These are phyloP conservation scores for Timema podura DNA, from an alignment of 2,888 invertebrate species.

Conservation along the genomic window DNA sequence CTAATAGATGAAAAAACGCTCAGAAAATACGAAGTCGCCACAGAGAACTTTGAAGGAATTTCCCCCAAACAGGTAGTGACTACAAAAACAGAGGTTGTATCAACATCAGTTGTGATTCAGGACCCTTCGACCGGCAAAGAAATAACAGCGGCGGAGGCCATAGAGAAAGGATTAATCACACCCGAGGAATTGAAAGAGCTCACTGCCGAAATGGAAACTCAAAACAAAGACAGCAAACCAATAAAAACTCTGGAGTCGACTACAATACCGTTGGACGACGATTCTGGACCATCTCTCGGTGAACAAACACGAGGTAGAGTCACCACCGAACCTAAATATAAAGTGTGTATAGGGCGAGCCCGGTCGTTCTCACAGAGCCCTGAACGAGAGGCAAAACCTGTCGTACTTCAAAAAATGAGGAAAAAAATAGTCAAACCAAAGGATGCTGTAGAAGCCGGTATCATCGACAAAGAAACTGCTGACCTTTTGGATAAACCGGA, in stretches of 20 bases:
- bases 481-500: slow-evolving; percentile 60
- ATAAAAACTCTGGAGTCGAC: slow-evolving; percentile 40
- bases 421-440: slow-evolving; percentile 69
- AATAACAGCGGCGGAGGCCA: slow-evolving; percentile 56
- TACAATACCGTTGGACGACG: slow-evolving; percentile 43
- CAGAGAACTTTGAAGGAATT: slow-evolving; percentile 25
- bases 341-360: slow-evolving; percentile 59
- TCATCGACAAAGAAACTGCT: slow-evolving; percentile 74
- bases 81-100: slow-evolving; percentile 35
- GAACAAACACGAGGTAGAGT: slow-evolving; percentile 55
- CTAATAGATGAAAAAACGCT: slow-evolving; percentile 51
- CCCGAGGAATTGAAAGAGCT: slow-evolving; percentile 49
- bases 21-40: slow-evolving; percentile 19
- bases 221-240: slow-evolving; percentile 21
- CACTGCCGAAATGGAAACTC: slow-evolving; percentile 20
- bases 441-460: slow-evolving; percentile 72
- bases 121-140: slow-evolving; percentile 50
- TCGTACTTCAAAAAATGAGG: slow-evolving; percentile 71
- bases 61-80: slow-evolving; percentile 31
- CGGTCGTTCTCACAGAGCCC: slow-evolving; percentile 53
- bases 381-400: slow-evolving; percentile 61
- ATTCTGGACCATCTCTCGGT: slow-evolving; percentile 50
- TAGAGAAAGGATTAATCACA: slow-evolving; percentile 54
- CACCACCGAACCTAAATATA: slow-evolving; percentile 62
- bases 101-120: slow-evolving; percentile 36